A percentile compares a stretch with the other conserved stretches of the same genome.
Evolutionary conservation across 1,140 invertebrate genomes (phyloP).

Genomic region (Eciton burchellii): DNA sequence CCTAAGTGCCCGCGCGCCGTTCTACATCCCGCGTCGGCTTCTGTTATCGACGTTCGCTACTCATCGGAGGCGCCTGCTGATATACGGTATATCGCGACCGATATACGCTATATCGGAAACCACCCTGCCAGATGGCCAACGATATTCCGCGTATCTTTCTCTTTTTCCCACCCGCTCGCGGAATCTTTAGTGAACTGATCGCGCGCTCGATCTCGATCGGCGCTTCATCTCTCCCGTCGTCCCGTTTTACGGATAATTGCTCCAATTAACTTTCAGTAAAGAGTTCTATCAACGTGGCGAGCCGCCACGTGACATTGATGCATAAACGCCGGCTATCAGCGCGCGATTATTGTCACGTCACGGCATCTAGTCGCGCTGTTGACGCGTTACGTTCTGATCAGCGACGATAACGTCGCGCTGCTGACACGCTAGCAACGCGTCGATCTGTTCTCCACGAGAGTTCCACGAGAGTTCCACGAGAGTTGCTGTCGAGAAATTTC

Average conservation of each 20-base stretch:
- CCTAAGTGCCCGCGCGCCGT: conserved; percentile 56
- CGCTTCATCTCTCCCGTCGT: not conserved
- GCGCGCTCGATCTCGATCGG: conserved; percentile 39
- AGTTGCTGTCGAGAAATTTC: conserved; percentile 48
- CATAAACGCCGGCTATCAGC: conserved; percentile 6
- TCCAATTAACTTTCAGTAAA: not conserved
- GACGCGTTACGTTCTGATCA: conserved; percentile 35
- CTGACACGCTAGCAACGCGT: not conserved
- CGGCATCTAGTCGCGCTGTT: conserved; percentile 22
- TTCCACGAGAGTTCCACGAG: too few relatives aligned
- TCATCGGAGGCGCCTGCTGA: conserved; percentile 39
- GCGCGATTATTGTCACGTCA: conserved; percentile 38
- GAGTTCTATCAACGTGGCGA: conserved; percentile 25
- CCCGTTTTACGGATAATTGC: not conserved
- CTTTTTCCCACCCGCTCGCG: not conserved
- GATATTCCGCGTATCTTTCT: conserved; percentile 38
- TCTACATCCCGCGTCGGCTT: conserved; percentile 52
- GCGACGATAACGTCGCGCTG: conserved; percentile 22
- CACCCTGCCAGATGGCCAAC: conserved; percentile 1
- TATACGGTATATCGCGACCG: conserved; percentile 40
- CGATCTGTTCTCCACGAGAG: conserved; percentile 36
- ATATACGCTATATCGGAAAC: conserved; percentile 37
- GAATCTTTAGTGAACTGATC: conserved; percentile 29
- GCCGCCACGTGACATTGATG: conserved; percentile 28
- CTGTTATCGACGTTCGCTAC: conserved; percentile 67